Conservation (phyloP, 2,797 vertebrate genomes). For the Sibirionetta formosa region DNA sequence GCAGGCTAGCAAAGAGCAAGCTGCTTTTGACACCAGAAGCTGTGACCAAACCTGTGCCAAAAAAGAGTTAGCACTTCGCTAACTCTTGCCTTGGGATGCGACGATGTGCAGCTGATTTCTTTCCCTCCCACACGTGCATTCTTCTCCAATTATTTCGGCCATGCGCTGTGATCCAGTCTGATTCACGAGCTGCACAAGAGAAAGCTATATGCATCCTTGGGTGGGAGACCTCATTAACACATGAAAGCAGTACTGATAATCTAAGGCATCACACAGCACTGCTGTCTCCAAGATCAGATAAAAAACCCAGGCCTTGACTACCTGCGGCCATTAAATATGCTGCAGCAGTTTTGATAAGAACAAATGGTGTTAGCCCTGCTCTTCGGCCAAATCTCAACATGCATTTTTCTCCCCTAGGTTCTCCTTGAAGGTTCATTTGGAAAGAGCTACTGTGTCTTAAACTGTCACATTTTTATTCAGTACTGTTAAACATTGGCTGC, state of each 20-base stretch:
- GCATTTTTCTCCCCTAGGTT: not conserved
- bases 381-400: not conserved
- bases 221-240: not conserved
- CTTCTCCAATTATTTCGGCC: not conserved
- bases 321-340: not conserved
- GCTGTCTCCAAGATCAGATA: not conserved
- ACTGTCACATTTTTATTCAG: slow-evolving; percentile 9
- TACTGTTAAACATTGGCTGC: slow-evolving; percentile 45
- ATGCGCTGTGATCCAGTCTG: not conserved
- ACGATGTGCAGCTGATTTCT: not conserved
- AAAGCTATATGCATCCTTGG: not conserved
- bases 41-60: slow-evolving; percentile 17
- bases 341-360: not conserved
- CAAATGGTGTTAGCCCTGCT: not conserved
- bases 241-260: not conserved
- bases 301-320: not conserved
- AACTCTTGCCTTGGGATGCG: not conserved
- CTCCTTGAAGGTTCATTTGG: not conserved
- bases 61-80: not conserved
- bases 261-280: rapidly evolving
- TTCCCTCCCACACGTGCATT: not conserved
- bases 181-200: not conserved
- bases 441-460: slow-evolving; percentile 21
- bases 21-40: not conserved
- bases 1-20: slow-evolving; percentile 14